Base-by-base conservation (phyloP, 2,797 vertebrate species). In the Oryzias sinensis region DNA sequence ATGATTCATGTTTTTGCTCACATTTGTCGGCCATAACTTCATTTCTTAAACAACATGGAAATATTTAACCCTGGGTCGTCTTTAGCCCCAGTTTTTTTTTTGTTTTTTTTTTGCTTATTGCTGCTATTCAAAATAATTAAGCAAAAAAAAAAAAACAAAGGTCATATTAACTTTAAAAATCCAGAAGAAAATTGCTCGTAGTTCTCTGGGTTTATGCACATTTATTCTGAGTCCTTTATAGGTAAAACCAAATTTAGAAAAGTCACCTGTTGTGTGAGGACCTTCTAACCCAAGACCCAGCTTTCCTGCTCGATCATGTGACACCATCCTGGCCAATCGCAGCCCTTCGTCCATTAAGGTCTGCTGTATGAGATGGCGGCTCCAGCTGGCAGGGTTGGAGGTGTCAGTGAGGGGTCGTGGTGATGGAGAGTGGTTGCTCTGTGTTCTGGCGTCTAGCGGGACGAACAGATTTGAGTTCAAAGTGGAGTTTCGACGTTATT, bases 301-400 rank as follows among this genome's bases (percentile, higher is more conserved):
- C 81, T 93, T 93, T 77, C 92, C 93, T 44, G 76, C 76, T 1
- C 93, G 93, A 59, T 96, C 95, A 55, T 94, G 94, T 49, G 96
- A 98, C 75, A 97, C 95, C 90, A 98, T 93, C 70, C 95, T 93
- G 78, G 96, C 97, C 92, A 98, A 84, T 87, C 96, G 93, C 86
- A 98, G 92, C 80, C 96, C 97, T 90, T 98, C 95, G 18, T 97
- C 95, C 96, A 97, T 97, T 79, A 97, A 91, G 14, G 96, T 97
- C 91, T 98, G 97, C 88, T 97, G 96, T 82, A 97, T 93, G 86
- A 98, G 94, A 83, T 97, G 96, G 65, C 96, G 95, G 72, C 94
- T 98, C 96, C 96, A 97, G 80, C 82, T 92, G 68, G 94, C 83
- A 0, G 94, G 92, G 74, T 94, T 92, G 69, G 93, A 90, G 55